phyloP scores from a whole-genome alignment of 2,797 vertebrate genomes.

The Naso thynnoides region DNA sequence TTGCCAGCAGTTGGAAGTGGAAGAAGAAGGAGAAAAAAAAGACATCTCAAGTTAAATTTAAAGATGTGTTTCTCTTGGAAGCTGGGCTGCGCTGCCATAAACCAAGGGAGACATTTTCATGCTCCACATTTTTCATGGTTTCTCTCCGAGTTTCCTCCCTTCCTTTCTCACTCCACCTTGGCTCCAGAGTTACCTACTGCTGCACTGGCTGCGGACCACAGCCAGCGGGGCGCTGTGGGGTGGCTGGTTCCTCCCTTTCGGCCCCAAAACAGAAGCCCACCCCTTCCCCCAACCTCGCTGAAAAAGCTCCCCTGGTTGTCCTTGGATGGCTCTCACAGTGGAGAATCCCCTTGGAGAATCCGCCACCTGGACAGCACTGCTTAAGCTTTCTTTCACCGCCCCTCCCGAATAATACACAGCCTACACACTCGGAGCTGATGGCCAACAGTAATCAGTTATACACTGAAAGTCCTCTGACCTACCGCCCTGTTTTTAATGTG shows the following conservation, averaged over 20 bases:
- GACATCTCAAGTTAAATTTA: slow-evolving; percentile 90
- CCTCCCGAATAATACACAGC: slow-evolving; percentile 75
- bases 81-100: slow-evolving; percentile 83
- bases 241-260: slow-evolving; percentile 55
- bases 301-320: slow-evolving; percentile 67
- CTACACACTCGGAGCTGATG: slow-evolving; percentile 60
- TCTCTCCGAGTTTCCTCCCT: slow-evolving; percentile 88
- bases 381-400: slow-evolving; percentile 81
- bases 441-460: slow-evolving; percentile 77
- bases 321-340: slow-evolving; percentile 75
- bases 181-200: slow-evolving; percentile 85
- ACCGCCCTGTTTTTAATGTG: slow-evolving; percentile 80
- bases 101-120: slow-evolving; percentile 92
- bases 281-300: slow-evolving; percentile 7
- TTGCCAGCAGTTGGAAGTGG: slow-evolving; percentile 84
- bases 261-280: slow-evolving; percentile 46
- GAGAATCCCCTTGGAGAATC: slow-evolving; percentile 73
- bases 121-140: slow-evolving; percentile 91
- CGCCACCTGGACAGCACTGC: slow-evolving; percentile 77
- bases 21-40: slow-evolving; percentile 71
- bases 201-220: slow-evolving; percentile 80
- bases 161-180: slow-evolving; percentile 88
- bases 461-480: slow-evolving; percentile 77
- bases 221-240: slow-evolving; percentile 78
- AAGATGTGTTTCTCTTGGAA: slow-evolving; percentile 91